Conservation (phyloP, 2,113 vertebrate genomes). For the Ovis canadensis region DNA sequence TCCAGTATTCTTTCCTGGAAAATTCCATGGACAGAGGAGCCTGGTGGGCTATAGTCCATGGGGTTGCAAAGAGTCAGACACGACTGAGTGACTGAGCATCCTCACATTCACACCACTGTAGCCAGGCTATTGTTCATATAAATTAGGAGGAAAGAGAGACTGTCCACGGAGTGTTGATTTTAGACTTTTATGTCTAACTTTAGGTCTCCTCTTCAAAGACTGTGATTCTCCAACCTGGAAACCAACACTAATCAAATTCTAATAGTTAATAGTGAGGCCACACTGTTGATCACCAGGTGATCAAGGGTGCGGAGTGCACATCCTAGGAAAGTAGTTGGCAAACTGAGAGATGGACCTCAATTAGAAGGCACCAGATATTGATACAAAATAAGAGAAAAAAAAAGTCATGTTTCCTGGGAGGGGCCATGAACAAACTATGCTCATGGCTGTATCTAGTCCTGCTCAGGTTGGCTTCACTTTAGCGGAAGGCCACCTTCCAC, state of each 20-base stretch:
- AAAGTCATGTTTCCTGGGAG: background rate
- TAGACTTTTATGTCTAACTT: background rate
- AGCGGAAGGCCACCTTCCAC: accelerated
- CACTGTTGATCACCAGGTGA: background rate
- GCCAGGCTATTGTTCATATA: background rate
- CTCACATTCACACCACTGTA: background rate
- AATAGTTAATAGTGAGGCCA: background rate
- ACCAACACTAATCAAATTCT: background rate
- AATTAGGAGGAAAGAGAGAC: background rate
- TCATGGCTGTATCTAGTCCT: background rate
- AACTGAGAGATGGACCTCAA: background rate
- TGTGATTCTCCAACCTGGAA: background rate
- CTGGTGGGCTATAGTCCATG: background rate
- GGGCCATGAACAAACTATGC: background rate
- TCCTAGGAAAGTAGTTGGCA: background rate
- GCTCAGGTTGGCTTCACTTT: background rate
- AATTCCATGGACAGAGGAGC: background rate
- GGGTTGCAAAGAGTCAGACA: background rate
- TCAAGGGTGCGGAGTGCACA: background rate
- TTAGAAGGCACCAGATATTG: background rate
- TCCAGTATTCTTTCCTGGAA: background rate
- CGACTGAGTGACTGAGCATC: background rate
- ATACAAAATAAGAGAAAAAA: background rate
- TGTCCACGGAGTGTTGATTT: background rate
- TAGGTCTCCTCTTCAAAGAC: background rate